These are phyloP conservation scores for Erpobdella octoculata DNA, from an alignment of 2,888 invertebrate species.

Conservation along the genomic window DNA sequence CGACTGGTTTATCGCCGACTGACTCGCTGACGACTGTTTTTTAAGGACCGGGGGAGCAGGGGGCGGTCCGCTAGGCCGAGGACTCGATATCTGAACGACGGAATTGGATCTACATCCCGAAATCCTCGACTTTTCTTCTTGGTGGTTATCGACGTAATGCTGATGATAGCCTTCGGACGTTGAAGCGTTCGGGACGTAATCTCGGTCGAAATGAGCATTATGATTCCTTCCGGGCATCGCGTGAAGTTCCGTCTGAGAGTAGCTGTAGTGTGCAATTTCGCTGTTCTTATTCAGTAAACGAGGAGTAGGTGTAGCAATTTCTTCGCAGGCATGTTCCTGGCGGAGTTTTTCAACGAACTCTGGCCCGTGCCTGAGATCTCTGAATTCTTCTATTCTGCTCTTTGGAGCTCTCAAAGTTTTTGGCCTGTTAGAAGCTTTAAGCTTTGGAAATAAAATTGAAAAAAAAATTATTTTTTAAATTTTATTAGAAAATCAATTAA, in stretches of 20 bases:
- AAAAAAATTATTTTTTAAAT: neutral
- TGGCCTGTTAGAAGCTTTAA: conserved; percentile 2
- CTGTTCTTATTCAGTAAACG: neutral
- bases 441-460: neutral
- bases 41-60: conserved; percentile 4
- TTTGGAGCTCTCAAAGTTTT: conserved; percentile 27
- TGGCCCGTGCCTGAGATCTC: conserved; percentile 29
- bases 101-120: neutral
- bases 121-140: conserved; percentile 3
- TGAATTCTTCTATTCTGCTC: conserved; percentile 29
- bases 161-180: too few species aligned
- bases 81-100: neutral
- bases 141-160: too few species aligned
- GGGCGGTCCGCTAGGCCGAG: neutral
- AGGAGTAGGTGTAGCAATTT: neutral
- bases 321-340: neutral
- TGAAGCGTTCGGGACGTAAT: too few species aligned
- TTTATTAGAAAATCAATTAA: too few species aligned
- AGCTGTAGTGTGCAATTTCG: neutral
- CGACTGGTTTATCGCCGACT: neutral
- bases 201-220: too few species aligned
- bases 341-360: conserved; percentile 29
- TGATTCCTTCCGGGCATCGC: too few species aligned
- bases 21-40: neutral
- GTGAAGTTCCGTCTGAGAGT: neutral